Evolutionary conservation across 2,888 invertebrate species (phyloP).

Genomic region (Acrocyrtus sp.): DNA sequence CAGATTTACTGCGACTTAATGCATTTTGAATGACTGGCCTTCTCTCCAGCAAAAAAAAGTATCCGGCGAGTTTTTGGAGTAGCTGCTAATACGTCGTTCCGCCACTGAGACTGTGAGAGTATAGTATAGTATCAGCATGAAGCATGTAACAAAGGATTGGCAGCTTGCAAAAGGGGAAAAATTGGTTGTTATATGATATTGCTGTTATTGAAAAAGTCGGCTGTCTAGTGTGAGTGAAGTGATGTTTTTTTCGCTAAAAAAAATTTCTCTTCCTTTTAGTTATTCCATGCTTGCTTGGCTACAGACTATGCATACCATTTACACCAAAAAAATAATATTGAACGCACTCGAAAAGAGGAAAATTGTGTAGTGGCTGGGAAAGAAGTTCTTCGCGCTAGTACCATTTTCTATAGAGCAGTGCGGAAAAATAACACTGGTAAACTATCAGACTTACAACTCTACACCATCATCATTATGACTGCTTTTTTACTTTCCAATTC

Average conservation of each 20-base stretch:
- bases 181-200: constrained; percentile 40
- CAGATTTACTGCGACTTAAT: constrained; percentile 50
- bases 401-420: too few relatives aligned
- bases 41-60: too few relatives aligned
- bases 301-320: not conserved
- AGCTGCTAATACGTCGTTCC: not conserved
- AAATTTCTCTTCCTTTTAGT: not conserved
- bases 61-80: too few relatives aligned
- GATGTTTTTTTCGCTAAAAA: constrained; percentile 25
- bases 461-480: too few relatives aligned
- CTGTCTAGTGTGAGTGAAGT: constrained; percentile 21
- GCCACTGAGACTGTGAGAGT: not conserved
- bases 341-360: too few relatives aligned
- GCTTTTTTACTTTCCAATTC: too few relatives aligned
- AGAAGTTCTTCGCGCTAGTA: too few relatives aligned
- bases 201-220: constrained; percentile 42
- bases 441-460: too few relatives aligned
- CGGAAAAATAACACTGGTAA: too few relatives aligned
- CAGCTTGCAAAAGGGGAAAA: constrained; percentile 38
- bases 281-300: not conserved
- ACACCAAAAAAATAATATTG: too few relatives aligned
- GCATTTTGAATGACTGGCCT: constrained; percentile 49
- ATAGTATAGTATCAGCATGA: not conserved
- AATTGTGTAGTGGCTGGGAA: too few relatives aligned
- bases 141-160: constrained; percentile 41